phyloP scores from a whole-genome alignment of 2,797 vertebrate species.

The Sciaenops ocellatus region DNA sequence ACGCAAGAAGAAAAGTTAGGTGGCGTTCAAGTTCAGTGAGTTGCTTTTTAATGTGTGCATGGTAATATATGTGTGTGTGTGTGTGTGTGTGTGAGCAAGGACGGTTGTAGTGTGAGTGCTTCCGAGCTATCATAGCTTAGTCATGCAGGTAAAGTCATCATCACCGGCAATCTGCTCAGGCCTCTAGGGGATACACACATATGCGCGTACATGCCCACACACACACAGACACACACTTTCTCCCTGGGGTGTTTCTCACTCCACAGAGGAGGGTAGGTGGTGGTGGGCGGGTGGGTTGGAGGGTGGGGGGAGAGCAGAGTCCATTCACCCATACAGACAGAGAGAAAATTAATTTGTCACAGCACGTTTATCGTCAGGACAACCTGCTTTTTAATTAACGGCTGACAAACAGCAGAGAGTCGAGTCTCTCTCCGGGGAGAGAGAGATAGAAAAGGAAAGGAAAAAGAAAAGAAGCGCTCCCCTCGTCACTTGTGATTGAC shows the following conservation, averaged over 20 bases:
- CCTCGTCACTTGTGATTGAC: slow-evolving; percentile 31
- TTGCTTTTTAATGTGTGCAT: not conserved
- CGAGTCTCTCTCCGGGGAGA: slow-evolving; percentile 45
- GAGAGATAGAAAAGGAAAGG: slow-evolving; percentile 28
- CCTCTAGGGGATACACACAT: slow-evolving; percentile 49
- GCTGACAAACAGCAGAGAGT: slow-evolving; percentile 61
- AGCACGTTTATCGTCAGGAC: slow-evolving; percentile 73
- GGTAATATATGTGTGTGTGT: not conserved
- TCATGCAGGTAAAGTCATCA: slow-evolving; percentile 80
- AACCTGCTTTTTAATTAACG: slow-evolving; percentile 78
- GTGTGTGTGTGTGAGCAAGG: slow-evolving; percentile 1
- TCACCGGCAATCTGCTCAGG: slow-evolving; percentile 69
- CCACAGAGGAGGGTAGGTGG: slow-evolving; percentile 22
- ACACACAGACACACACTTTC: slow-evolving; percentile 13
- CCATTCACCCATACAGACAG: slow-evolving; percentile 58
- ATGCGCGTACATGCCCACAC: not conserved
- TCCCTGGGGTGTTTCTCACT: slow-evolving; percentile 39
- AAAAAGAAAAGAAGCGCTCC: not conserved
- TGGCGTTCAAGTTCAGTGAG: not conserved
- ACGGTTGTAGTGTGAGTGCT: not conserved
- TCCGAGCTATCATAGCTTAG: slow-evolving; percentile 65
- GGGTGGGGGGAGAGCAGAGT: slow-evolving; percentile 24
- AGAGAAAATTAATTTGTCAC: slow-evolving; percentile 78
- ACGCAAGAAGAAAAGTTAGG: not conserved
- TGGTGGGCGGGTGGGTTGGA: too few species aligned